Evolutionary conservation across 2,888 invertebrate genomes (phyloP).

Genomic region (Nudaria mundana): DNA sequence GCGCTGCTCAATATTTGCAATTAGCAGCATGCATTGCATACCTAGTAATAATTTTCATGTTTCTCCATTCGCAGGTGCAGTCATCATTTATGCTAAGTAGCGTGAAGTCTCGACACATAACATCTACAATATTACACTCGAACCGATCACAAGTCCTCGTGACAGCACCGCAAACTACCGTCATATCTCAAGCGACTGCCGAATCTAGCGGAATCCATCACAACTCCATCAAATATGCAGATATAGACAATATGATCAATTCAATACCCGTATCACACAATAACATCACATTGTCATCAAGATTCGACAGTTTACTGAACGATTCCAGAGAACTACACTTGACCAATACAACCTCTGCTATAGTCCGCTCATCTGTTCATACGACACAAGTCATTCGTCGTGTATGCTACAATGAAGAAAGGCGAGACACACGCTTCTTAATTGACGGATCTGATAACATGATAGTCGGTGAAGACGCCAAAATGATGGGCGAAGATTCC

Average conservation of each 20-base stretch:
- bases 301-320: constrained; percentile 59
- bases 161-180: constrained; percentile 63
- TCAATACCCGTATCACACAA: constrained; percentile 46
- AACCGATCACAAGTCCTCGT: constrained; percentile 63
- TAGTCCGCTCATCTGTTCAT: constrained; percentile 62
- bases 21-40: background rate
- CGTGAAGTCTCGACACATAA: constrained; percentile 63
- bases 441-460: constrained; percentile 56
- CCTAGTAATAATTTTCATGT: background rate
- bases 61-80: constrained; percentile 54
- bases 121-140: constrained; percentile 68
- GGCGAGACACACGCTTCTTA: constrained; percentile 43
- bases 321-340: constrained; percentile 61
- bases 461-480: constrained; percentile 57
- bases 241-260: constrained; percentile 65
- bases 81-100: constrained; percentile 64
- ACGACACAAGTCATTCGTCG: constrained; percentile 71
- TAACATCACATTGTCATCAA: constrained; percentile 47
- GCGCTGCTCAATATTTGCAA: too few relatives aligned
- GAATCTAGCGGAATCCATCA: constrained; percentile 43
- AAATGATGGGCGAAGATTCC: constrained; percentile 59
- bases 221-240: constrained; percentile 54
- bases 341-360: constrained; percentile 60
- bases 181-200: constrained; percentile 64
- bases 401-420: constrained; percentile 53